Base-by-base conservation (phyloP, 2,113 vertebrate genomes). In the Tylochromis polylepis region DNA sequence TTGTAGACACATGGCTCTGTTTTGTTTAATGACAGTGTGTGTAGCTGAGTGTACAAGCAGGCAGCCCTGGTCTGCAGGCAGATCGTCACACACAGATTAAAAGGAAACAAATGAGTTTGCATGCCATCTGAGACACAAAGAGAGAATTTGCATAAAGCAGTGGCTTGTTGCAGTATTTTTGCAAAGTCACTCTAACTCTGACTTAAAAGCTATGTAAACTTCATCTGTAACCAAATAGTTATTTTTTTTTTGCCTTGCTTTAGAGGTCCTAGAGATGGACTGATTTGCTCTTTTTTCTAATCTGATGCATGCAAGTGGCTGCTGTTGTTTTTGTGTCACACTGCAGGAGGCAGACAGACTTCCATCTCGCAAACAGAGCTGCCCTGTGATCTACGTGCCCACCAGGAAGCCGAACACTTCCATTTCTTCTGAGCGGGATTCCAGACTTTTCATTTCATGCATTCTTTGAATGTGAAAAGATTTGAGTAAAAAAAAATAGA, bases 11-110 rank as follows among this genome's bases (percentile, higher is more conserved):
- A 95, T 95, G 91, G 93, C 90, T 93, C 88, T 92, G 91, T 94
- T 95, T 94, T 93, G 90, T 91, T 91, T 94, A 95, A 93, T 95
- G 93, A 93, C 91, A 85, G 93, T 88, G 94, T 92, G 86, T 85
- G 82, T 78, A 84, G 70, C 82, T 51, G 85, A 83, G 75, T 88
- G 49, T 85, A 59, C 84, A 82, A 85, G 41, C 67, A 85, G 79
- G 90, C 83, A 87, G 85, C 65, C 85, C 88, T 85, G 81, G 77
- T 82, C 83, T 88, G 87, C 80, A 91, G 88, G 87, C 84, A 87
- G 55, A 88, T 92, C 62, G 83, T 94, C 87, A 84, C 87, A 88
- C 75, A 81, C 87, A 58, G 86, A 92, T 94, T 92, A 93, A 93
- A 95, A 91, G 77, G 78, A 93, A 95, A 93, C 83, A 91, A 91